Evolutionary conservation across 2,797 vertebrate genomes (phyloP), one percentile per base, ranked within the genome.

Genomic region (Gymnothorax reevesii): DNA sequence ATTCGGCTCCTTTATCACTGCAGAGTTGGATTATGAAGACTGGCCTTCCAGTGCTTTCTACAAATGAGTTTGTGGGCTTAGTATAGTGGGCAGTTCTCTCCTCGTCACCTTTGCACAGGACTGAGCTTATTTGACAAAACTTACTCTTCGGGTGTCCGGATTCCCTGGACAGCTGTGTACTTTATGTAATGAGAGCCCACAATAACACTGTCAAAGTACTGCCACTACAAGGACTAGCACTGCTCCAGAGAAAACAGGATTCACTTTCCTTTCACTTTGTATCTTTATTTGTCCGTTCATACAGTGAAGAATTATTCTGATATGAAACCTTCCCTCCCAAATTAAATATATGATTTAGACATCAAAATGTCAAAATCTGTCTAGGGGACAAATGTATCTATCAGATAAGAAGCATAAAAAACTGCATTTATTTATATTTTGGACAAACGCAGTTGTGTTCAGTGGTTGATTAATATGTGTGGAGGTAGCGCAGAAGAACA

Each of bases 401-500:
- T 91, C 89, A 89, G 89, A 80, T 22, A 80, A 55, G 90, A 91
- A 86, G 89, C 88, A 88, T 88, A 91, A 49, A 88, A 90, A 92
- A 84, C 89, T 89, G 87, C 86, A 87, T 42, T 42, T 42, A 42
- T 42, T 42, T 42, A 42, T 42, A 42, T 42, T 42, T 42, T 42
- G 33, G 33, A 42, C 33, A 42, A 77, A 75, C 89, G 92, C 86
- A 93, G 85, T 87, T 90, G 71, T 90, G 71, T 71, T 87, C 87
- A 92, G 87, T 91, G 89, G 90, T 79, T 89, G 89, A 93, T 94
- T 93, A 88, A 93, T 94, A 92, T 88, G 90, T 49, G 91, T 90
- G 91, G 94, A 93, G 89, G 90, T 91, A n/a, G 64, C 8, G 89
- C 89, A 89, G 87, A 91, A 91, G 94, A 93, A 93, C 91, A 88